Percentiles rank a stretch among this genome's conserved stretches.
Conservation (phyloP, 2,888 invertebrate species). For the Cerastis rubricosa region DNA sequence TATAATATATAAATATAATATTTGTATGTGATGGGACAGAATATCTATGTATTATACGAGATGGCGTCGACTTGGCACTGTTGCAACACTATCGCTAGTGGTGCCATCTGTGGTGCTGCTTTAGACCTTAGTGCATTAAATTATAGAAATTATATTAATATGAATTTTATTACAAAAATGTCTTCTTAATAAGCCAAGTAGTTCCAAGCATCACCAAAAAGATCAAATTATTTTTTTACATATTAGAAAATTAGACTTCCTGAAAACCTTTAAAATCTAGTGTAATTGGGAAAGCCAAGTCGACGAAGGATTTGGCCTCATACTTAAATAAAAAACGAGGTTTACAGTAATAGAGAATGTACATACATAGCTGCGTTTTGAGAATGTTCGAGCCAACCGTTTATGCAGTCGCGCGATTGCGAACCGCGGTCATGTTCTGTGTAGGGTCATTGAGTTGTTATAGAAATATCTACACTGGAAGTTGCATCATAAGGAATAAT, state of each 20-base stretch:
- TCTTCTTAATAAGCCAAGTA: not conserved
- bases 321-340: conserved; percentile 8
- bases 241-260: conserved; percentile 46
- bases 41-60: conserved; percentile 26
- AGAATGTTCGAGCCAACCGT: conserved; percentile 8
- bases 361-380: conserved; percentile 26
- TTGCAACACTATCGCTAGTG: conserved; percentile 20
- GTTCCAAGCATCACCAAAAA: conserved; percentile 9
- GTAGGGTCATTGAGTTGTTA: not conserved
- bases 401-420: conserved; percentile 31
- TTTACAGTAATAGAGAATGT: conserved; percentile 12
- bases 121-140: conserved; percentile 12
- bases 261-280: conserved; percentile 20
- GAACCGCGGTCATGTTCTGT: not conserved
- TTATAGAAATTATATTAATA: conserved; percentile 18
- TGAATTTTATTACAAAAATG: conserved; percentile 33
- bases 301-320: conserved; percentile 22
- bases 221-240: conserved; percentile 51
- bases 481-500: not conserved
- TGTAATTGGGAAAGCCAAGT: conserved; percentile 36
- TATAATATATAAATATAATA: conserved; percentile 44
- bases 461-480: not conserved
- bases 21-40: conserved; percentile 42
- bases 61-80: conserved; percentile 52
- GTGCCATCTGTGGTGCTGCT: conserved; percentile 43